Percentiles rank a stretch among this genome's conserved stretches.
These are phyloP conservation scores for Corvus cornix DNA, from an alignment of 2,113 vertebrate genomes.

Conservation along the genomic window DNA sequence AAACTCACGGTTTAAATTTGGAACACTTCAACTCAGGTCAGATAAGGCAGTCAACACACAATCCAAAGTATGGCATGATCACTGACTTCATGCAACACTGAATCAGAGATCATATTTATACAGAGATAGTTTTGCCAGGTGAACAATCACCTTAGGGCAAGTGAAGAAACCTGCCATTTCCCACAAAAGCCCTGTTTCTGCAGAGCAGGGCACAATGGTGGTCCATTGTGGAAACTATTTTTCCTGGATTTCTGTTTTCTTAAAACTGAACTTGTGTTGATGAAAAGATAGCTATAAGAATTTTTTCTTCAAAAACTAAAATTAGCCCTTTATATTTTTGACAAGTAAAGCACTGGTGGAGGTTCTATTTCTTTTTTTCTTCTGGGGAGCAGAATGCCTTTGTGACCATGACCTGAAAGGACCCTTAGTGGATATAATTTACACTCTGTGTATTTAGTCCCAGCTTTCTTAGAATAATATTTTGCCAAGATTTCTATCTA, in stretches of 20 bases:
- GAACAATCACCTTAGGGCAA: not conserved
- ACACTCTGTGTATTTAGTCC: not conserved
- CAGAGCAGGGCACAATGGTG: not conserved
- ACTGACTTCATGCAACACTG: not conserved
- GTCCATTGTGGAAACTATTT: not conserved
- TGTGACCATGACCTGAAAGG: not conserved
- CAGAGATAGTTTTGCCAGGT: not conserved
- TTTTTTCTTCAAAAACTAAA: not conserved
- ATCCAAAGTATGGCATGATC: not conserved
- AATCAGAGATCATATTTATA: not conserved
- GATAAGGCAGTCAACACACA: not conserved
- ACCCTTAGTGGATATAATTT: not conserved
- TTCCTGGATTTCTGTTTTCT: not conserved
- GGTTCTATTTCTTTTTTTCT: not conserved
- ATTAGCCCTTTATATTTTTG: not conserved
- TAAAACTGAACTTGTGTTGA: not conserved
- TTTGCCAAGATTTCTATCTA: not conserved
- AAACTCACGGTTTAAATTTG: not conserved
- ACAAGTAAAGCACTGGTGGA: not conserved
- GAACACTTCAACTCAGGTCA: not conserved
- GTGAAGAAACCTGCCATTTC: not conserved
- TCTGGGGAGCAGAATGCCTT: not conserved
- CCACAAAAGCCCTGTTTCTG: not conserved
- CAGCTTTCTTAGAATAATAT: not conserved
- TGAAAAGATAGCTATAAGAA: not conserved